Conservation (phyloP, 37 sponge, comb jelly and placozoan species). For the Amphimedon queenslandica region DNA sequence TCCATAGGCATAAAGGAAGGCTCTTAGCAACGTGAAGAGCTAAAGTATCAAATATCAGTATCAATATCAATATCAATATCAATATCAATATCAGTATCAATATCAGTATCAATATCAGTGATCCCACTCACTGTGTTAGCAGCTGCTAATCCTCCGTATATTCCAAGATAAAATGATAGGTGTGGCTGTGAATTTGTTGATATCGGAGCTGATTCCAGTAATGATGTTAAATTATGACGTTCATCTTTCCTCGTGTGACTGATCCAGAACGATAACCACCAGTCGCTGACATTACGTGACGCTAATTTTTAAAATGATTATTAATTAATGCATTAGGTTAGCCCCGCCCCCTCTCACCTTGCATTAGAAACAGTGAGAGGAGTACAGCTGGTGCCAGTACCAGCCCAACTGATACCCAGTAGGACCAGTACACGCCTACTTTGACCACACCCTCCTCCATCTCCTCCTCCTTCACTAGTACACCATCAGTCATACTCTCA, state of each 20-base stretch:
- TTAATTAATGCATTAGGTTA: not conserved
- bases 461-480: constrained; percentile 87
- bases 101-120: no score
- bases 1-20: constrained; percentile 92
- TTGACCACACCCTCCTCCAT: constrained; percentile 81
- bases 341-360: constrained; percentile 40
- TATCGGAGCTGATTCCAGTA: not conserved
- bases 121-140: constrained; percentile 79
- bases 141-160: constrained; percentile 84
- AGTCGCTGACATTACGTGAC: constrained; percentile 72
- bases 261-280: constrained; percentile 92
- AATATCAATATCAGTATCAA: no score
- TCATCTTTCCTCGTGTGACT: constrained; percentile 28
- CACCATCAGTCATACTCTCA: constrained; percentile 10
- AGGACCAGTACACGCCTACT: constrained; percentile 83
- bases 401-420: constrained; percentile 80
- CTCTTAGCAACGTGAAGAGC: constrained; percentile 90
- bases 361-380: constrained; percentile 85
- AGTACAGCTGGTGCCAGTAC: constrained; percentile 67
- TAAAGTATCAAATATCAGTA: constrained; percentile 8
- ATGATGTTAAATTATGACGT: not conserved
- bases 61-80: no score
- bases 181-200: no score
- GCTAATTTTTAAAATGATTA: constrained; percentile 23
- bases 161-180: constrained; percentile 75